These are phyloP conservation scores for Chloroceryle aenea DNA, from an alignment of 2,113 vertebrate species.

Conservation along the genomic window DNA sequence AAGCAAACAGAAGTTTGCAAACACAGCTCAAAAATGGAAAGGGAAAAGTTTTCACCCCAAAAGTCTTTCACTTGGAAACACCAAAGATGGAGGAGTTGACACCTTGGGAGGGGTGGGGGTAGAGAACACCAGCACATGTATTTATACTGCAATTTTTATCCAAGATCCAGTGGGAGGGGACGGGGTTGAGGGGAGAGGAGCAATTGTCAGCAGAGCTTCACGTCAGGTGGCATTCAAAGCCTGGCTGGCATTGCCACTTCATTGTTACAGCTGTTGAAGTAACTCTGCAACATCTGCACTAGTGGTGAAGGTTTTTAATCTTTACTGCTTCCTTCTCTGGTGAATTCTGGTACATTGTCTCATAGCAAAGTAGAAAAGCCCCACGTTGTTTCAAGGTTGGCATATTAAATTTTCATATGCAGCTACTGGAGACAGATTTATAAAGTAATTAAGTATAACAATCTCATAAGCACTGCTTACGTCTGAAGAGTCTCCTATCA, in stretches of 20 bases:
- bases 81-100: background rate
- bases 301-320: background rate
- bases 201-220: background rate
- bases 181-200: rapidly evolving
- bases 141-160: background rate
- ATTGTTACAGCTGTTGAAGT: background rate
- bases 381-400: background rate
- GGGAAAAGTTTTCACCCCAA: background rate
- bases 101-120: too few species aligned
- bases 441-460: constrained; percentile 15
- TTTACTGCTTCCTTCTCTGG: background rate
- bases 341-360: background rate
- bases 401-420: background rate
- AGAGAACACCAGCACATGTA: background rate
- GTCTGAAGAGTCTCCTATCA: background rate
- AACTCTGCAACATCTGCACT: background rate
- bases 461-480: background rate
- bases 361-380: background rate
- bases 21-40: background rate
- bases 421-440: constrained; percentile 18
- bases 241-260: background rate
- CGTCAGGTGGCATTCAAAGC: background rate
- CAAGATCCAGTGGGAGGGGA: too few species aligned
- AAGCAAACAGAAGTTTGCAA: background rate
- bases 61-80: background rate